Percentiles rank a stretch among this genome's conserved stretches.
phyloP scores from a whole-genome alignment of 2,888 invertebrate species.

The Amorpha juglandis region DNA sequence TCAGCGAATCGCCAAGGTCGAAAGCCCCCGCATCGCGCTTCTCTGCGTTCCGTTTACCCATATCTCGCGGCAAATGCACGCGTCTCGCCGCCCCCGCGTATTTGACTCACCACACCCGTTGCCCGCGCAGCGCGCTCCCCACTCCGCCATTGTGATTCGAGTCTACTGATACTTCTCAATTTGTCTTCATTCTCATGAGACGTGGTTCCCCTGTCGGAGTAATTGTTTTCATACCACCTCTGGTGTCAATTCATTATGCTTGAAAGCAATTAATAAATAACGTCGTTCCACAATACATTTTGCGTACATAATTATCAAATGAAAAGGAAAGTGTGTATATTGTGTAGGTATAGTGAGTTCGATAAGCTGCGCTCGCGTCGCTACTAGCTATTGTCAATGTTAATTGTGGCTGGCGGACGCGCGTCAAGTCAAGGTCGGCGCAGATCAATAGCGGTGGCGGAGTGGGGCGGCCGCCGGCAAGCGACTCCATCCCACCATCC shows the following conservation, averaged over 20 bases:
- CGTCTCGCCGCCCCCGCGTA: constrained; percentile 67
- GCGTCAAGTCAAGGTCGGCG: constrained; percentile 76
- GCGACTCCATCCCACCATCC: constrained; percentile 50
- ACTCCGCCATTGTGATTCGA: constrained; percentile 47
- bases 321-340: constrained; percentile 61
- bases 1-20: constrained; percentile 80
- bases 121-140: constrained; percentile 47
- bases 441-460: constrained; percentile 64
- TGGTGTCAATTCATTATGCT: not conserved
- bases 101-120: constrained; percentile 67
- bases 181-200: constrained; percentile 40
- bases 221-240: not conserved
- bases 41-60: constrained; percentile 82
- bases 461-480: constrained; percentile 47
- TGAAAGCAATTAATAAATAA: not conserved
- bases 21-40: constrained; percentile 74
- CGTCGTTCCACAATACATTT: not conserved
- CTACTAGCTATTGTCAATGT: constrained; percentile 75
- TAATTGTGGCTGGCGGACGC: constrained; percentile 69
- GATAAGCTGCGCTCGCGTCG: constrained; percentile 66
- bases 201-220: not conserved
- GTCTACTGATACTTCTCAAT: constrained; percentile 67
- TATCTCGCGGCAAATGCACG: constrained; percentile 81
- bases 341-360: constrained; percentile 43
- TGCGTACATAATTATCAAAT: constrained; percentile 28